Percentiles rank a stretch among this genome's conserved stretches.
Evolutionary conservation across 2,113 vertebrate genomes (phyloP).

Genomic region (Anhinga anhinga): DNA sequence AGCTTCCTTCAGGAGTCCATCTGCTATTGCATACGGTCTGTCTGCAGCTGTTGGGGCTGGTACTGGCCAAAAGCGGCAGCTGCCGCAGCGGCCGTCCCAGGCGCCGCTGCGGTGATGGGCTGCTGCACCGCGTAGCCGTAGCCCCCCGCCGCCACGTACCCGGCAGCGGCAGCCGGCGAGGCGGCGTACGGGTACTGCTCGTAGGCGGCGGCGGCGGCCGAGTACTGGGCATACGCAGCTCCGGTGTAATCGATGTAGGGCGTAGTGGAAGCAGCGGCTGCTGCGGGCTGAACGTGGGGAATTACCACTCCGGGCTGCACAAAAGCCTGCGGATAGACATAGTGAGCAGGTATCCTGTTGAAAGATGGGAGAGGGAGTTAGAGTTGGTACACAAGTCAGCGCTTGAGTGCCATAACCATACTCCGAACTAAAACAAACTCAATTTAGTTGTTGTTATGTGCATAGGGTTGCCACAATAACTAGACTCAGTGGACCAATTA

Average conservation of each 20-base stretch:
- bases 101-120: conserved; percentile 84
- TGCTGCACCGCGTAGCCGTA: conserved; percentile 95
- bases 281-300: conserved; percentile 87
- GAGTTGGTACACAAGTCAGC: background rate
- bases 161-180: conserved; percentile 86
- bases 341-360: conserved; percentile 95
- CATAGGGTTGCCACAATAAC: conserved; percentile 98
- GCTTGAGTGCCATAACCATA: background rate
- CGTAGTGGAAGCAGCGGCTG: conserved; percentile 84
- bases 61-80: conserved; percentile 93
- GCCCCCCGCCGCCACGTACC: conserved; percentile 88
- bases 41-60: conserved; percentile 95
- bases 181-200: conserved; percentile 96
- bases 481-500: background rate
- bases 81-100: conserved; percentile 84
- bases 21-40: conserved; percentile 96
- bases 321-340: conserved; percentile 96
- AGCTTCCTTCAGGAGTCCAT: conserved; percentile 64
- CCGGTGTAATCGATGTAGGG: conserved; percentile 98
- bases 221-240: conserved; percentile 94
- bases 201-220: conserved; percentile 81
- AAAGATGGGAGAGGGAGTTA: conserved; percentile 69
- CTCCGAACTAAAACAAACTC: conserved; percentile 77
- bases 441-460: conserved; percentile 90
- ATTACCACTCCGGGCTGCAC: conserved; percentile 97